A percentile compares a stretch with the other conserved stretches of the same genome.
phyloP scores from a whole-genome alignment of 2,113 vertebrate species.

The Callaeas wilsoni region DNA sequence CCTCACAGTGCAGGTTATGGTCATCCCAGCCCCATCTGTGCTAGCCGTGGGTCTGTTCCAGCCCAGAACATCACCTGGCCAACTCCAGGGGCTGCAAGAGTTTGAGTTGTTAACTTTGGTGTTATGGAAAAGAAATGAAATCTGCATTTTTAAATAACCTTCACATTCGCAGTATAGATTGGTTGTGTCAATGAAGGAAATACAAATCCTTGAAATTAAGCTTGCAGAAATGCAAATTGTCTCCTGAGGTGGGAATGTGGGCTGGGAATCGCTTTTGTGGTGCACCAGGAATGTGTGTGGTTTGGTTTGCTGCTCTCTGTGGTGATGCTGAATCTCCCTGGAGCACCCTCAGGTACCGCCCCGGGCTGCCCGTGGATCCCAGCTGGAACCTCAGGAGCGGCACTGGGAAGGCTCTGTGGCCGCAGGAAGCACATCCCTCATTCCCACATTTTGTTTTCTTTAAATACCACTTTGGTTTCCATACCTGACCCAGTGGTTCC shows the following conservation, averaged over 20 bases:
- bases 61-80: not conserved
- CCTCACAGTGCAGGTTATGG: accelerated
- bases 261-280: not conserved
- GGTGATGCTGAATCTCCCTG: not conserved
- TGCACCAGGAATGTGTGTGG: not conserved
- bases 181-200: not conserved
- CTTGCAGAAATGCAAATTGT: not conserved
- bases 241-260: not conserved
- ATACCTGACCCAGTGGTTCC: accelerated
- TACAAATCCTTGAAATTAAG: not conserved
- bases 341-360: accelerated
- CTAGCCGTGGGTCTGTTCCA: accelerated
- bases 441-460: accelerated
- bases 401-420: not conserved
- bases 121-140: not conserved
- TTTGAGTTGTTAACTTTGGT: not conserved
- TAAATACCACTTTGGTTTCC: not conserved
- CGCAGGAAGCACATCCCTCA: accelerated
- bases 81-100: not conserved
- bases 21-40: not conserved
- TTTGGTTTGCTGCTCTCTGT: not conserved
- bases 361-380: not conserved
- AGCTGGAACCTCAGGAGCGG: accelerated
- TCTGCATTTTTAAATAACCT: not conserved
- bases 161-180: accelerated